Base-by-base conservation (phyloP, 2,113 vertebrate species). In the Pyrgilauda ruficollis region DNA sequence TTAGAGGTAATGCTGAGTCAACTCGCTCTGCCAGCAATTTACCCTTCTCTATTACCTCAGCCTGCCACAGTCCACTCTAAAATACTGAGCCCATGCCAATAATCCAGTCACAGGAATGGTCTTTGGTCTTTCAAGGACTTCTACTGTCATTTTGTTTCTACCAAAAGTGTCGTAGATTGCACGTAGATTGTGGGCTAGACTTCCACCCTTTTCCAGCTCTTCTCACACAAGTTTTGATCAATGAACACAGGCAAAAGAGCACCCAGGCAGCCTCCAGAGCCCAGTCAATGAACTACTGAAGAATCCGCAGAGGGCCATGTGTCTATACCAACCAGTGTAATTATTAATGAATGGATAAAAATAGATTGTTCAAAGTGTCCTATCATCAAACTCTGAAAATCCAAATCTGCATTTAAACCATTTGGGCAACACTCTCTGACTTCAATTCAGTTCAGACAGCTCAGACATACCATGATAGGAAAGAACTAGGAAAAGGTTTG, bases 51-150 rank as follows among this genome's bases (percentile, higher is more conserved):
- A 2, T 23, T 52, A 58, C 13, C 35, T 74, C 35, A 75, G 4
- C 9, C 37, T 73, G 39, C 13, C 37, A 46, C 16, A 52, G 10
- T 20, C 33, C 15, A 18, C 49, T 79, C 33, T 53, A 64, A 89
- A 85, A 64, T 43, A n/a, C 7, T 35, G 7, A 73, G 30, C 16
- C 21, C 9, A 47, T 0, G 0, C 7, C 18, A 78, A 17, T 44
- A 87, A n/a, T 30, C 28, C 28, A 39, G 31, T 61, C 31, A 78
- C 9, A 72, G 22, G 49, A 64, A 62, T 31, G 31, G 11, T 11
- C 9, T 77, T 73, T 8, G 9, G 4, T 27, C 14, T 77, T 67
- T 72, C 53, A 77, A 67, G 21, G 16, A 52, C 24, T 53, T 72
- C 11, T 53, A 12, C 11, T 41, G 9, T 17, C 15, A 30, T 41